phyloP scores from a whole-genome alignment of 2,113 vertebrate genomes.

The Seriola rivoliana region DNA sequence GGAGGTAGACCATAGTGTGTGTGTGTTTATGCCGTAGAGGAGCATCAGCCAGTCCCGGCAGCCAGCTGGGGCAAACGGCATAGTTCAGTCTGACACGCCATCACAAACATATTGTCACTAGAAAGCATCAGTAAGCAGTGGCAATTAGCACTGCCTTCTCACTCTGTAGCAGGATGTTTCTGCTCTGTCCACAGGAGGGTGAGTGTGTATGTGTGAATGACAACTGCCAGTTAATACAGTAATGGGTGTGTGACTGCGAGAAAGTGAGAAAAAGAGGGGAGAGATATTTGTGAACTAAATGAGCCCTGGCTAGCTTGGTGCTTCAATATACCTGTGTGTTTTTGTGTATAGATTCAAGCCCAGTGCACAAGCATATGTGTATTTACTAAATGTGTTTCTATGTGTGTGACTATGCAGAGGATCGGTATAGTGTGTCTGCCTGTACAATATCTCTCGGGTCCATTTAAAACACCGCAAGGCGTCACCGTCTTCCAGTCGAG shows the following conservation, averaged over 20 bases:
- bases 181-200: background rate
- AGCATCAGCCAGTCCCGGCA: slow-evolving; percentile 22
- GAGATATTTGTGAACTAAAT: background rate
- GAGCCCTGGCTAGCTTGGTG: background rate
- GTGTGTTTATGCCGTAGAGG: slow-evolving; percentile 1
- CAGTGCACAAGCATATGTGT: too few species aligned
- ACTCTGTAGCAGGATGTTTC: background rate
- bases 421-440: background rate
- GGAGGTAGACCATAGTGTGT: background rate
- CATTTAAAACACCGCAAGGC: slow-evolving; percentile 29
- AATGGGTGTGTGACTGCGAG: background rate
- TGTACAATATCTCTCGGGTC: slow-evolving; percentile 27
- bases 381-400: background rate
- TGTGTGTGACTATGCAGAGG: background rate
- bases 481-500: slow-evolving; percentile 7
- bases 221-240: background rate
- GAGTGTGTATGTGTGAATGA: background rate
- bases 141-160: slow-evolving; percentile 58
- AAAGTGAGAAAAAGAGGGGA: background rate
- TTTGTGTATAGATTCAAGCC: background rate
- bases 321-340: background rate
- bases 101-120: slow-evolving; percentile 52
- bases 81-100: slow-evolving; percentile 33
- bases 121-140: slow-evolving; percentile 41
- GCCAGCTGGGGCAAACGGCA: slow-evolving; percentile 47